Evolutionary conservation across 2,797 vertebrate genomes (phyloP).

Genomic region (Trematomus bernacchii): DNA sequence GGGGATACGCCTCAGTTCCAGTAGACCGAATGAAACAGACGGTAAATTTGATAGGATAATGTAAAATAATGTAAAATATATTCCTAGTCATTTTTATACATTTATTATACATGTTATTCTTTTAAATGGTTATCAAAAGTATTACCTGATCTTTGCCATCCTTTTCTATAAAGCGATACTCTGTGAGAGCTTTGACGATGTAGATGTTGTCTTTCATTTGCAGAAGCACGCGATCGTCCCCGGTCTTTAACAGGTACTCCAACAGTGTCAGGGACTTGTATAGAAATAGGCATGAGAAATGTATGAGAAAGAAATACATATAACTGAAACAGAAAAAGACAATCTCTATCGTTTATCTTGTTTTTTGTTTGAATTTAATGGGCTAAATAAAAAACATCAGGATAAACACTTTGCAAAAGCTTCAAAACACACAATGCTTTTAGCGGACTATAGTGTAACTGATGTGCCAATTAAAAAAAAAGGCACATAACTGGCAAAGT

Average conservation of each 20-base stretch:
- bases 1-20: no score
- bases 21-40: no score
- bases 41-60: no score
- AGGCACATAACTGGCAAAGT: not conserved
- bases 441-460: not conserved
- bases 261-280: conserved; percentile 91
- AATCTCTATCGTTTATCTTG: not conserved
- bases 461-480: not conserved
- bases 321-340: not conserved
- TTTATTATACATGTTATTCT: no score
- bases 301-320: not conserved
- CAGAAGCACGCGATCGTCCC: conserved; percentile 94
- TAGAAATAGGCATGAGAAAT: not conserved
- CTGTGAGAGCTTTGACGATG: conserved; percentile 94
- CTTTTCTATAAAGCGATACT: conserved; percentile 95
- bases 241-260: conserved; percentile 97
- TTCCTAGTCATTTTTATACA: no score
- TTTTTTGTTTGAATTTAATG: not conserved
- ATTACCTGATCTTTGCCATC: conserved; percentile 96
- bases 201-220: conserved; percentile 97
- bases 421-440: not conserved
- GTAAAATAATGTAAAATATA: no score
- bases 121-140: conserved; percentile 12
- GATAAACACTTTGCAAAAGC: not conserved
- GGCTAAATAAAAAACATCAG: not conserved